Evolutionary conservation across 2,113 vertebrate genomes (phyloP).

Genomic region (Neolamprologus brichardi): DNA sequence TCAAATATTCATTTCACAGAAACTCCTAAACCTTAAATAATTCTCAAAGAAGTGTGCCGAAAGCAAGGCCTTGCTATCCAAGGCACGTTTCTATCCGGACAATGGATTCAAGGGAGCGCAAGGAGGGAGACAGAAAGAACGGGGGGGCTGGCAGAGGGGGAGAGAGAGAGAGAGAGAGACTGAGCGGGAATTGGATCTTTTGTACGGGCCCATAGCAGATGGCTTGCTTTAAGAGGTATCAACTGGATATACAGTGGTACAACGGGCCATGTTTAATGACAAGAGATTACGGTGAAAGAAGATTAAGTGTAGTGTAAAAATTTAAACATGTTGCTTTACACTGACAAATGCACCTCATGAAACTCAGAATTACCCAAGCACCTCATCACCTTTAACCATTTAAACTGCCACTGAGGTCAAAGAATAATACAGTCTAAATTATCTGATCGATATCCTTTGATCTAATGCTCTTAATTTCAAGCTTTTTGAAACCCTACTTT

Average conservation of each 20-base stretch:
- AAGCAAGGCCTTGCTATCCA: conserved; percentile 68
- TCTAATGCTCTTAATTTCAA: not conserved
- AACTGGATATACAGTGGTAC: not conserved
- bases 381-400: not conserved
- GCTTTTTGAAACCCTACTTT: not conserved
- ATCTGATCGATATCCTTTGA: not conserved
- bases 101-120: conserved; percentile 62
- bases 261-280: not conserved
- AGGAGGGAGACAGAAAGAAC: conserved; percentile 5
- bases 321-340: not conserved
- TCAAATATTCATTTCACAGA: conserved; percentile 79
- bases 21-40: conserved; percentile 79
- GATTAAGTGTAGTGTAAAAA: not conserved
- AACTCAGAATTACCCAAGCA: not conserved
- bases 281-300: not conserved
- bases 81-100: conserved; percentile 71
- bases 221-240: conserved; percentile 5
- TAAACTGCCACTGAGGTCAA: not conserved
- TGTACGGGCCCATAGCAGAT: conserved; percentile 18
- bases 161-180: not conserved
- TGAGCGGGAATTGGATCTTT: conserved; percentile 15
- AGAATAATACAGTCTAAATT: not conserved
- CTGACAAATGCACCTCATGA: not conserved
- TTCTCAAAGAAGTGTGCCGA: conserved; percentile 75
- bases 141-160: not conserved